These are phyloP conservation scores for Ctenosaura bakeri DNA, from an alignment of 2,797 vertebrate species.

Conservation along the genomic window DNA sequence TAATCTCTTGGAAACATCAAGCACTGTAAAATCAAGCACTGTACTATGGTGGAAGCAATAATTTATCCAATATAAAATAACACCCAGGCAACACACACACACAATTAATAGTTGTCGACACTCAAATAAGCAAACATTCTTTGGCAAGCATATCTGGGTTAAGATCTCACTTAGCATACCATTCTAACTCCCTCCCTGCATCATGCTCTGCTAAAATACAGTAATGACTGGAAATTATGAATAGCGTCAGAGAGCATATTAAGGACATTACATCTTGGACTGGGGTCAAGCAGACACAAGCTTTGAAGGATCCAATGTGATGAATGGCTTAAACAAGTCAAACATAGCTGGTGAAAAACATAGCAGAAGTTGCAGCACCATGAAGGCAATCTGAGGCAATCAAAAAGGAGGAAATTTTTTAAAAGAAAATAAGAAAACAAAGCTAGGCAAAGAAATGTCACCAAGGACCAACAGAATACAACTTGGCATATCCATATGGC, in stretches of 20 bases:
- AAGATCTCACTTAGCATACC: neutral
- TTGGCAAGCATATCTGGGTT: neutral
- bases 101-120: neutral
- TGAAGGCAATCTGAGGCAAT: neutral
- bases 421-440: neutral
- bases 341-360: neutral
- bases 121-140: neutral
- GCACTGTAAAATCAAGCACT: slow-evolving; percentile 40
- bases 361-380: neutral
- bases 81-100: slow-evolving; percentile 22
- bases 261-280: neutral
- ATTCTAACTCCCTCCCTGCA: neutral
- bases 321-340: neutral
- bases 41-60: slow-evolving; percentile 5
- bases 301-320: neutral
- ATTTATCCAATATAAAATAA: neutral
- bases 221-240: neutral
- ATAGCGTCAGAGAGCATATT: neutral
- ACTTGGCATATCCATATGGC: neutral
- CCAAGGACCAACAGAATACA: neutral
- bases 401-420: neutral
- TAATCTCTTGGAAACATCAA: slow-evolving; percentile 35
- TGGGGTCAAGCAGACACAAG: neutral
- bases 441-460: neutral
- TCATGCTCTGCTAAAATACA: neutral